phyloP scores from a whole-genome alignment of 2,797 vertebrate genomes.

The Mus minutoides region DNA sequence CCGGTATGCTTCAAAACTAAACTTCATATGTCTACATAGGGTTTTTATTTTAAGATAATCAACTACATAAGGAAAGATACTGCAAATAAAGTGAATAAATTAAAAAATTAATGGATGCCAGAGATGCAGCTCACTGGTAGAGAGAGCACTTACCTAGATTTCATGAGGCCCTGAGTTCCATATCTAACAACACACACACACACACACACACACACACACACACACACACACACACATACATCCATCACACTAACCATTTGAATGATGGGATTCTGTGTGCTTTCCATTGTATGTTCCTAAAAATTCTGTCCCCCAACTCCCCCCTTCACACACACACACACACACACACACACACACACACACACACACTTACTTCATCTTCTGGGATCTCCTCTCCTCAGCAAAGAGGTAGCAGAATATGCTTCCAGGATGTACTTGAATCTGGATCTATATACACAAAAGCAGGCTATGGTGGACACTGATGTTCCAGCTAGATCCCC shows the following conservation, averaged over 20 bases:
- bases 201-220: not conserved
- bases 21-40: not conserved
- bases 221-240: not conserved
- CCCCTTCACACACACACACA: not conserved
- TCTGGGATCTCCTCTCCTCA: not conserved
- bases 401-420: not conserved
- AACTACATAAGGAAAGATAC: not conserved
- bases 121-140: not conserved
- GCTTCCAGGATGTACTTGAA: not conserved
- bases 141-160: not conserved
- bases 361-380: not conserved
- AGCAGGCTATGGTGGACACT: not conserved
- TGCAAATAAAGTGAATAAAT: not conserved
- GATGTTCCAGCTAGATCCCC: not conserved
- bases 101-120: not conserved
- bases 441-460: not conserved
- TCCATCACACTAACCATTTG: not conserved
- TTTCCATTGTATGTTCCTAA: not conserved
- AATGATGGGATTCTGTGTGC: not conserved
- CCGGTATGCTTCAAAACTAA: not conserved
- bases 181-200: not conserved
- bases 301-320: no score
- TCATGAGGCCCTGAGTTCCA: not conserved
- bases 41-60: not conserved
- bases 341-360: not conserved